Evolutionary conservation across 1,140 invertebrate genomes (phyloP), one percentile per base, ranked within the genome.

Genomic region (Ectropis grisescens): DNA sequence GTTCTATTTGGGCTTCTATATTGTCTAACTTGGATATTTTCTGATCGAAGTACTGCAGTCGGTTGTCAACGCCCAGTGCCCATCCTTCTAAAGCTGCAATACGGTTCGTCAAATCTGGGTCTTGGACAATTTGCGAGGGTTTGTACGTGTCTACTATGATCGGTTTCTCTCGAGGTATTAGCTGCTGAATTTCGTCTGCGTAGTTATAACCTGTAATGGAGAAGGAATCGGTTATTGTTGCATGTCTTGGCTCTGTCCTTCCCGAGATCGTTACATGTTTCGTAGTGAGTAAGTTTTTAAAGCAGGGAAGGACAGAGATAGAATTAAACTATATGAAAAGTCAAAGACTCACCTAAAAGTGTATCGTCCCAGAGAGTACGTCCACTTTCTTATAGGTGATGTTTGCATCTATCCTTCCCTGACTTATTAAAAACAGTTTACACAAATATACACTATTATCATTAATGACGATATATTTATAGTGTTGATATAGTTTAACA

Each of bases 271-370:
- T n/a, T n/a, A 64, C 59, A 62, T 47, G 57, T 44, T 33, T 9
- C 32, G 22, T 35, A 25, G 30, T 24, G 42, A 24, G 10, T 38
- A 38, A 36, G 27, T 19, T 32, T 25, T 34, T 6, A 24, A 6
- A 37, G 40, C 62, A 72, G 72, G 75, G 75, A 80, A 80, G 75
- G 75, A 80, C 75, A 80, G 75, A 80, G 71, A 40, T 59, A 55
- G 38, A 49, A 51, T 42, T 40, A 60, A 37, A 59, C 26, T 42
- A 41, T 52, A 58, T 46, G 44, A 52, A 26, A 58, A 53, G 35
- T 37, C 50, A 34, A 34, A 27, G 47, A 80, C 75, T 81, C 72
- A 81, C 76, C 76, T 67, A 74, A 75, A 74, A 75, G 71, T 69
- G 72, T 70, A 59, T 58, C 61, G 58, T 65, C 47, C 50, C 43